phyloP scores from a whole-genome alignment of 2,888 invertebrate genomes.

The Coelinius sp. region DNA sequence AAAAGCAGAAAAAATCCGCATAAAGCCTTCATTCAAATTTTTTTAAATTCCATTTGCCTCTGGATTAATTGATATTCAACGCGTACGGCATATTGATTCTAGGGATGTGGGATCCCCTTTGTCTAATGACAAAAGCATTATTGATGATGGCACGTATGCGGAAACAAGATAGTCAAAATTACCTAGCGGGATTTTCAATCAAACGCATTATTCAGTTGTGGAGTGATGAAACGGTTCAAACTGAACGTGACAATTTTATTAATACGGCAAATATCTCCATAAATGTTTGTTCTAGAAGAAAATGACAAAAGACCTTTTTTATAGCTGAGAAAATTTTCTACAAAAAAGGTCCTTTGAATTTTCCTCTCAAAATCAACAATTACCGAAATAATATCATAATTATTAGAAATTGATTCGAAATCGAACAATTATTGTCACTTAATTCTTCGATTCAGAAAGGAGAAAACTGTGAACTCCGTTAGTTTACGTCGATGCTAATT shows the following conservation, averaged over 20 bases:
- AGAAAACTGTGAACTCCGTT: too few species aligned
- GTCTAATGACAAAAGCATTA: conserved; percentile 1
- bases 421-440: too few species aligned
- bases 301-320: too few species aligned
- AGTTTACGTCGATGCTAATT: too few species aligned
- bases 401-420: too few species aligned
- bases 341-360: too few species aligned
- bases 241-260: not conserved
- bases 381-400: too few species aligned
- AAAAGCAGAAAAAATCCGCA: conserved; percentile 1
- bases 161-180: conserved; percentile 1
- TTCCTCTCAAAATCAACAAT: too few species aligned
- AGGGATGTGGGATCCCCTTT: not conserved
- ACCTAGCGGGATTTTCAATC: not conserved
- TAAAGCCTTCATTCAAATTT: conserved; percentile 1
- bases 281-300: too few species aligned
- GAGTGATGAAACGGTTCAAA: not conserved
- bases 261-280: too few species aligned
- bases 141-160: not conserved
- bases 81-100: not conserved
- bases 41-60: not conserved
- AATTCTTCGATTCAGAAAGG: too few species aligned
- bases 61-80: not conserved
- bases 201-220: not conserved
- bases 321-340: too few species aligned